These are phyloP conservation scores for Xanthorhoe designata DNA, from an alignment of 2,888 invertebrate genomes.

Conservation along the genomic window DNA sequence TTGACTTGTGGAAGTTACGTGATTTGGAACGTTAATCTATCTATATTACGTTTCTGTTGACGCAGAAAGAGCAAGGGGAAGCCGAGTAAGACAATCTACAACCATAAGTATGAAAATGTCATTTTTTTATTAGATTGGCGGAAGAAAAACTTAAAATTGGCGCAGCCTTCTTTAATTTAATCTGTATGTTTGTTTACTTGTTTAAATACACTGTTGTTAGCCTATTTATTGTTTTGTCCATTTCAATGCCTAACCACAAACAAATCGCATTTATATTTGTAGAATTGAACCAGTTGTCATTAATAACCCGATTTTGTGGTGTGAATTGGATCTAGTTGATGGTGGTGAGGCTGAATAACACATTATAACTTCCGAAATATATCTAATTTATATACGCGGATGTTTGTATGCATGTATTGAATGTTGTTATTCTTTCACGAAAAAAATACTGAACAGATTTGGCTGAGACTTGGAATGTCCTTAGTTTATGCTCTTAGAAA, in stretches of 20 bases:
- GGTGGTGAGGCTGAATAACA: conserved; percentile 23
- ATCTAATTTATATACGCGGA: no score
- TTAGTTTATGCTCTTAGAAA: no score
- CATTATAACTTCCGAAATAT: conserved; percentile 11
- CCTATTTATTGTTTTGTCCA: neutral
- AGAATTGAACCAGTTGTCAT: conserved; percentile 5
- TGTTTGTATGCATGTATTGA: no score
- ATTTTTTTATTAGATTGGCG: neutral
- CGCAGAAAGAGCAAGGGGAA: neutral
- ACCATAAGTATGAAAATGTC: neutral
- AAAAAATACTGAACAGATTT: no score
- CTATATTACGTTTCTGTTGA: conserved; percentile 5
- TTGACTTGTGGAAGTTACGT: conserved; percentile 21
- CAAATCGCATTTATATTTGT: neutral
- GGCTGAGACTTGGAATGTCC: no score
- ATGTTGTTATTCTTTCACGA: no score
- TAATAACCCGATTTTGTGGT: conserved; percentile 29
- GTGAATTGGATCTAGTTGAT: conserved; percentile 29
- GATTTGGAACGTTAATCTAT: conserved; percentile 19
- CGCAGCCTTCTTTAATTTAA: no score
- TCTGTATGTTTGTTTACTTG: no score
- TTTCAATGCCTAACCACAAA: neutral
- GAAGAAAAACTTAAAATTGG: no score
- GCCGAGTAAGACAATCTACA: neutral
- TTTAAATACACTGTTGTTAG: neutral